A percentile compares a stretch with the other conserved stretches of the same genome.
Conservation (phyloP, 64 coral and sea anemone species). For the Trachythela sp. region DNA sequence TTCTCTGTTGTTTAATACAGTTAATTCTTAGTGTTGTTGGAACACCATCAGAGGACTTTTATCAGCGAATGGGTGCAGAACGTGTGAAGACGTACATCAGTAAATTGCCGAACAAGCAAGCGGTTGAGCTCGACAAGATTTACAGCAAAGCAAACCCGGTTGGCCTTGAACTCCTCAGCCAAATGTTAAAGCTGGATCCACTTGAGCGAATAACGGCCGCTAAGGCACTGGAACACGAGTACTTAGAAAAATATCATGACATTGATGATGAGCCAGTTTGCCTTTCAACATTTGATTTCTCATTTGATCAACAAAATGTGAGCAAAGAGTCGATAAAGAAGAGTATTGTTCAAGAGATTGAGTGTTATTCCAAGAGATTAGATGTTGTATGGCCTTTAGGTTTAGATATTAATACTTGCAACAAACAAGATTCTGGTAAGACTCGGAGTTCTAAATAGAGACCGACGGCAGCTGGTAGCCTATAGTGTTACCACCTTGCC, state of each 20-base stretch:
- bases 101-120: not conserved
- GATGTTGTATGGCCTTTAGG: not conserved
- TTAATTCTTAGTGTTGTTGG: constrained; percentile 21
- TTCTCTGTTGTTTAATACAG: not conserved
- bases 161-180: not conserved
- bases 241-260: constrained; percentile 9
- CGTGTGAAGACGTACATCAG: constrained; percentile 10
- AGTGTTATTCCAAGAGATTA: not conserved
- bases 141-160: not conserved
- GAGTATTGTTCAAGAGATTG: not conserved
- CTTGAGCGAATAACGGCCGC: not conserved
- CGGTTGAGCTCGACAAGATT: not conserved
- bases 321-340: not conserved
- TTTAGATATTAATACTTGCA: not conserved
- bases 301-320: not conserved
- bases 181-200: constrained; percentile 13
- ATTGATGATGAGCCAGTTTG: constrained; percentile 27
- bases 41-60: not conserved
- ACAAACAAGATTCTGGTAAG: not conserved
- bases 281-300: not conserved
- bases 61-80: not conserved
- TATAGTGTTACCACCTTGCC: too few relatives aligned
- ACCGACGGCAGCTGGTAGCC: too few relatives aligned
- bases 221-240: not conserved
- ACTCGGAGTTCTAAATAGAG: too few relatives aligned